These are phyloP conservation scores for Rana temporaria DNA, from an alignment of 2,113 vertebrate genomes.

Conservation along the genomic window DNA sequence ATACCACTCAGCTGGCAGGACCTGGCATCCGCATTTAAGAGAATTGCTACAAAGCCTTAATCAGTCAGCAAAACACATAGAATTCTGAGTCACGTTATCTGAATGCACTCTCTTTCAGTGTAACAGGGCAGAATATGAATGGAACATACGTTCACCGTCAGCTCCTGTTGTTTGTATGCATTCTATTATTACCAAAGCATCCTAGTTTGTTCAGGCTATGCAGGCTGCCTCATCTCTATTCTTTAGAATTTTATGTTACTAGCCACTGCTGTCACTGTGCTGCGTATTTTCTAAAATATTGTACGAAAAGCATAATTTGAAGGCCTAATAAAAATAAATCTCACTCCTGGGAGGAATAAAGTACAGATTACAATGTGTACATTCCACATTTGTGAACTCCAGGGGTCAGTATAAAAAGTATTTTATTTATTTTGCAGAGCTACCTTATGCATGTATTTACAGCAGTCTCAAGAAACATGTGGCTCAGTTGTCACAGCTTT, in stretches of 20 bases:
- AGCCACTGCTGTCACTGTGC: slow-evolving; percentile 53
- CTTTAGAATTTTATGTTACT: slow-evolving; percentile 53
- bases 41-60: no score
- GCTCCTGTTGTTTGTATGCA: not conserved
- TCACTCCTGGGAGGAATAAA: slow-evolving; percentile 30
- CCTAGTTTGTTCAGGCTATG: slow-evolving; percentile 45
- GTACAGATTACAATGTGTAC: slow-evolving; percentile 22
- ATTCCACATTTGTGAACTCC: not conserved
- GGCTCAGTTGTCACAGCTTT: no score
- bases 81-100: no score
- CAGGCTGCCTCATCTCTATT: not conserved
- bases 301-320: slow-evolving; percentile 50
- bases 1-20: no score
- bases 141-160: no score
- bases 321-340: not conserved
- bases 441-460: no score
- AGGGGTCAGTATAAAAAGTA: not conserved
- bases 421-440: no score
- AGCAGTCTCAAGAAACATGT: no score
- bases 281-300: slow-evolving; percentile 52
- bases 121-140: no score
- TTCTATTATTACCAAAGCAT: slow-evolving; percentile 2
- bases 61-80: no score
- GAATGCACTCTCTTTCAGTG: no score
- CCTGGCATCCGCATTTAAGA: no score